These are phyloP conservation scores for Carpatolechia fugitivella DNA, from an alignment of 2,888 invertebrate genomes.

Conservation along the genomic window DNA sequence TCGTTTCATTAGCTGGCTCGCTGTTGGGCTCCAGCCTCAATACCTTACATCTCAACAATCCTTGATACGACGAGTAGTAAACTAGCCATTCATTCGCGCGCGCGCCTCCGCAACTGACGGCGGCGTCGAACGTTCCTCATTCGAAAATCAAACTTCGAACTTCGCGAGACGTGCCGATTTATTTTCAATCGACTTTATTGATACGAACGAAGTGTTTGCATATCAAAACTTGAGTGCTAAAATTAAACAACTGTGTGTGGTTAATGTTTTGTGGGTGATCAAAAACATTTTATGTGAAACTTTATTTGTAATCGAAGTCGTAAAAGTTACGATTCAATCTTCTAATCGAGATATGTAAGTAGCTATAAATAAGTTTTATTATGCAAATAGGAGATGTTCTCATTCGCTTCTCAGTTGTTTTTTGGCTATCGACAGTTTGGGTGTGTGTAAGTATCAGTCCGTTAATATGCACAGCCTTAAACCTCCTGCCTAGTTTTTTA, in stretches of 20 bases:
- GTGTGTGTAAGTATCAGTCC: constrained; percentile 26
- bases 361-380: constrained; percentile 12
- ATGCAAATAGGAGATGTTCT: constrained; percentile 8
- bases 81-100: constrained; percentile 62
- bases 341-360: constrained; percentile 16
- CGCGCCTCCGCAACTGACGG: constrained; percentile 56
- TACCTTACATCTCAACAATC: constrained; percentile 1
- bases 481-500: constrained; percentile 31
- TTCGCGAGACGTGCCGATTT: constrained; percentile 40
- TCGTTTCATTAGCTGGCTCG: neutral
- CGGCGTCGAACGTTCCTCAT: constrained; percentile 39
- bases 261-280: constrained; percentile 7
- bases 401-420: neutral
- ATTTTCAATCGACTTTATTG: constrained; percentile 32
- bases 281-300: constrained; percentile 4
- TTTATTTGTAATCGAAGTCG: constrained; percentile 3
- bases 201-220: constrained; percentile 15
- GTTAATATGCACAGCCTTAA: constrained; percentile 36
- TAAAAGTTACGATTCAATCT: constrained; percentile 7
- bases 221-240: neutral
- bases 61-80: constrained; percentile 12
- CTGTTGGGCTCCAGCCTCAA: neutral
- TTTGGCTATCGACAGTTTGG: neutral
- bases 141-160: constrained; percentile 3
- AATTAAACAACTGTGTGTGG: constrained; percentile 6